Evolutionary conservation across 2,113 vertebrate genomes (phyloP).

Genomic region (Actenoides hombroni): DNA sequence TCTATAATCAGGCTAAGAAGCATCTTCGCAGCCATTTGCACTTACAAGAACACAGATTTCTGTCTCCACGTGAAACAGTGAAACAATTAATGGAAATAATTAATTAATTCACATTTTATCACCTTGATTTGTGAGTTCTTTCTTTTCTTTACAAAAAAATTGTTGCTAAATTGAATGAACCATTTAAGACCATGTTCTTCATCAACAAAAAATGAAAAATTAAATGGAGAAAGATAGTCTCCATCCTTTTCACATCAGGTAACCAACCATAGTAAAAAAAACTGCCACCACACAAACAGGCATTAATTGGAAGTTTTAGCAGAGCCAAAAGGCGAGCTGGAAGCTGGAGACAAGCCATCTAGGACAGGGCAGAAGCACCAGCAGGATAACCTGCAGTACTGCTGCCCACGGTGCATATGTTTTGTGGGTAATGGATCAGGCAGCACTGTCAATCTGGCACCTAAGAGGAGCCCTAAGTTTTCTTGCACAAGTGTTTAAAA

Average conservation of each 20-base stretch:
- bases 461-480: background rate
- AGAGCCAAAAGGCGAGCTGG: background rate
- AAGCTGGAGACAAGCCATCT: background rate
- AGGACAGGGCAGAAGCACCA: background rate
- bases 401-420: background rate
- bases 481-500: background rate
- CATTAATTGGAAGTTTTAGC: background rate
- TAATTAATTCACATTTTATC: background rate
- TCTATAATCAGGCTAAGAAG: background rate
- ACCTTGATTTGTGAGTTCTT: background rate
- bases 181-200: background rate
- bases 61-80: background rate
- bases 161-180: background rate
- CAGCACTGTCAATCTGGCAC: background rate
- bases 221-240: background rate
- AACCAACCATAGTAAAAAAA: background rate
- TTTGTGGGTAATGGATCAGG: background rate
- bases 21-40: background rate
- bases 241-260: background rate
- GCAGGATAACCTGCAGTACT: accelerated
- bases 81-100: background rate
- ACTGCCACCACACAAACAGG: background rate
- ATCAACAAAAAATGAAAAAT: background rate
- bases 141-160: background rate
- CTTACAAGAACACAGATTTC: background rate